Evolutionary conservation across 1,140 invertebrate genomes (phyloP).

Genomic region (Zaprionus lachaisei): DNA sequence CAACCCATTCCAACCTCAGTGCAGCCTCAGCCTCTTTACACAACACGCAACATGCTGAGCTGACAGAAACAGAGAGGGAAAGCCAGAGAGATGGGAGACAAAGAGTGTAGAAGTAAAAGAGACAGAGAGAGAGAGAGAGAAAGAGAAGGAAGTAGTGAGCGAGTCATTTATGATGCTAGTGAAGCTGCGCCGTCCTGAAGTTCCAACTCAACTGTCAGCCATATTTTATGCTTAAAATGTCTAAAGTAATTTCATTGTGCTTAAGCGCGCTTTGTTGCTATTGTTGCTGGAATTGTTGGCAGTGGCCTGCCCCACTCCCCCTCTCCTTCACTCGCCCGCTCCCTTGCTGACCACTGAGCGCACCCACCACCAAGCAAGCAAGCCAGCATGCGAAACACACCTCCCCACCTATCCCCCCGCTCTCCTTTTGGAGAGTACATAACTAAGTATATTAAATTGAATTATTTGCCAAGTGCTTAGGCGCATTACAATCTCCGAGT

Average conservation of each 20-base stretch:
- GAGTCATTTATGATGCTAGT: constrained; percentile 22
- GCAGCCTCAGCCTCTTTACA: background rate
- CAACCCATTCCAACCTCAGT: background rate
- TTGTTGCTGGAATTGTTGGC: background rate
- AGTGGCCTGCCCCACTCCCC: background rate
- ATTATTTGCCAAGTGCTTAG: constrained; percentile 54
- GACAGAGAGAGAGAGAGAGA: background rate
- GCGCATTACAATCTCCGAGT: constrained; percentile 39
- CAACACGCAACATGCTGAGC: background rate
- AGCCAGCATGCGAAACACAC: background rate
- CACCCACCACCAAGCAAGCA: constrained; percentile 4
- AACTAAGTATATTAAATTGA: constrained; percentile 72
- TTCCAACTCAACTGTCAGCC: constrained; percentile 66
- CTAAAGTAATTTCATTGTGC: constrained; percentile 76
- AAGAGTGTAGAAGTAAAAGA: background rate
- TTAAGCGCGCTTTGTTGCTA: constrained; percentile 52
- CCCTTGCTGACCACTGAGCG: constrained; percentile 38
- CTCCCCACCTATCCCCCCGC: background rate
- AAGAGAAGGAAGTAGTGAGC: background rate
- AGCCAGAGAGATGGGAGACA: background rate
- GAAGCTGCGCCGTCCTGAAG: constrained; percentile 27
- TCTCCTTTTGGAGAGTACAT: constrained; percentile 8
- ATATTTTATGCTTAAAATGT: constrained; percentile 81
- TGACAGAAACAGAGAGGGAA: background rate
- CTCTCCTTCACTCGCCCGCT: background rate